Conservation (phyloP, 2,113 vertebrate genomes). For the Balaenoptera acutorostrata region DNA sequence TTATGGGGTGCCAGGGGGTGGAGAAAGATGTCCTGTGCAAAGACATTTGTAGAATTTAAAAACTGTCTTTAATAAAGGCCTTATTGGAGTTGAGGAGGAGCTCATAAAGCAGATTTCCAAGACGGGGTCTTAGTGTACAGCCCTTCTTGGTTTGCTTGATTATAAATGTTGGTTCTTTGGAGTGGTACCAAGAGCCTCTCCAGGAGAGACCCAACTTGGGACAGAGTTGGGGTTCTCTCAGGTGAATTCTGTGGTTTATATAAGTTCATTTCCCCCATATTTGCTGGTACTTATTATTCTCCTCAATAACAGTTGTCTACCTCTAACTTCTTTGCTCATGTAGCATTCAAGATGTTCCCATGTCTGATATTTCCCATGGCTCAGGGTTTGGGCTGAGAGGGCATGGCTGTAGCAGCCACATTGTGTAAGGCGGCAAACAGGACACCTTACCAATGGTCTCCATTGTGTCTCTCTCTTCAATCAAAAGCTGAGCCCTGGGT, state of each 20-base stretch:
- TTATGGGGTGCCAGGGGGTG: not conserved
- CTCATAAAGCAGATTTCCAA: not conserved
- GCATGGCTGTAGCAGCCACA: not conserved
- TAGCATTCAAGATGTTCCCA: not conserved
- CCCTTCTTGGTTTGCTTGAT: not conserved
- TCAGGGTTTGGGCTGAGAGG: not conserved
- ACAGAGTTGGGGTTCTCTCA: not conserved
- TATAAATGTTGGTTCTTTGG: not conserved
- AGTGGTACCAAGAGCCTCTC: not conserved
- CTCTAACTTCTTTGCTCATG: not conserved
- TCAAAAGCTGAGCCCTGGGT: conserved; percentile 97
- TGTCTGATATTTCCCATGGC: accelerated
- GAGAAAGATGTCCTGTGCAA: not conserved
- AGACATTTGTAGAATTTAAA: not conserved
- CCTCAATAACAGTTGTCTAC: not conserved
- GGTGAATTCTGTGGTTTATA: not conserved
- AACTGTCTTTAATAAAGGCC: not conserved
- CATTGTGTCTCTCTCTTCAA: conserved; percentile 98
- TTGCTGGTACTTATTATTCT: not conserved
- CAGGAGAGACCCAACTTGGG: not conserved
- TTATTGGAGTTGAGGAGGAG: not conserved
- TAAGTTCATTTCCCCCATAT: too few relatives aligned
- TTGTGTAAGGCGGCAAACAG: accelerated
- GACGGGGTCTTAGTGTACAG: accelerated
- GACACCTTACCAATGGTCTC: conserved; percentile 92